Evolutionary conservation across 1,140 invertebrate species (phyloP), one percentile per base, ranked within the genome.

Genomic region (Lepidotrigona ventralis): DNA sequence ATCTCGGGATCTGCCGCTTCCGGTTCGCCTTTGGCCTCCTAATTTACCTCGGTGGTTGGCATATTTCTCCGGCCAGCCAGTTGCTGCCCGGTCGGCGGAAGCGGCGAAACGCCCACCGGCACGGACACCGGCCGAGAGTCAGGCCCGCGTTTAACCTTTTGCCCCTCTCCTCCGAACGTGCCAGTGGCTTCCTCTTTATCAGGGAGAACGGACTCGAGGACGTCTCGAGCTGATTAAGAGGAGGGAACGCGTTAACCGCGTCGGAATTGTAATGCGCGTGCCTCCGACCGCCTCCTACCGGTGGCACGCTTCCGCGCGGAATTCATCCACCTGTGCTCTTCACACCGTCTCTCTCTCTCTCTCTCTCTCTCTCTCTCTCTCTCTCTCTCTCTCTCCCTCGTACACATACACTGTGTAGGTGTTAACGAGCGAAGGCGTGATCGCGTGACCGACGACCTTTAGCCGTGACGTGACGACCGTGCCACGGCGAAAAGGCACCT

Each of bases 361-460:
- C 69, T 51, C 39, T 21, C 79, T 66, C 79, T 15, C 39, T 23
- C 21, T 46, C 4, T 23, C 23, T 9, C n/a, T n/a, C n/a, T n/a
- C n/a, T n/a, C n/a, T 15, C 39, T 23, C 21, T 46, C 23, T n/a
- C 39, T 26, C 69, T 51, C 39, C 12, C 76, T 66, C 80, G 6
- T 46, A 8, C 39, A 46, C 39, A 46, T 39, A 39, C 33, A 73
- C 64, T n/a, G 81, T 63, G 70, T 81, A 78, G 74, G 84, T 81
- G 84, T 86, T 88, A 87, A 88, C 87, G 80, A 88, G 84, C 66
- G 79, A 72, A 79, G 74, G 81, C 82, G 68, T 68, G 79, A 85
- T 88, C 86, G 88, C 89, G 88, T 88, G 86, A 89, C 88, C 84
- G 83, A 64, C 75, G 83, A 89, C 86, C 84, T 89, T 89, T 84